Evolutionary conservation across 1,140 invertebrate genomes (phyloP), one percentile per base, ranked within the genome.

Genomic region (Orchestia grillus): DNA sequence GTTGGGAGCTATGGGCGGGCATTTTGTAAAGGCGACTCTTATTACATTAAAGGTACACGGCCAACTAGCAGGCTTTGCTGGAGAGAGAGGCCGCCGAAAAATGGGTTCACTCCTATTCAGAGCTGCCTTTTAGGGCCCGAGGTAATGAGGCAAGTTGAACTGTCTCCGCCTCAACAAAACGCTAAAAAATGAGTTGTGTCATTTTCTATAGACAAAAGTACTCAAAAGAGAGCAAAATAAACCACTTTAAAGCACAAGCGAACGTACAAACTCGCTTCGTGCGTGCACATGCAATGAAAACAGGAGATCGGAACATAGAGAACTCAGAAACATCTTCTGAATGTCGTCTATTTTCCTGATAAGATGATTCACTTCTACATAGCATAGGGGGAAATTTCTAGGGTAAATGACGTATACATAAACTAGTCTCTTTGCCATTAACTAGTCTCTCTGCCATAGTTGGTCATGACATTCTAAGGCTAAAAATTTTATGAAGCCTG

Each of bases 21-120:
- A 94, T 94, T 94, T 94, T 94, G 92, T 94, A 94, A 94, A 94
- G 92, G 92, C 92, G 92, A 94, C 92, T 94, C 92, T 94, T 94
- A 94, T 94, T 94, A 94, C 92, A 45, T 94, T 94, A 94, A 94
- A 94, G 92, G 92, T 47, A 94, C 43, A 94, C 36, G 92, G 44
- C 92, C 92, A 94, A 94, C 92, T 94, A 94, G 92, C 92, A 47
- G 44, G 92, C 92, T 40, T 47, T 45, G 92, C 92, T 94, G 8
- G 44, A 94, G 40, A 44, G 43, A n/a, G 44, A 44, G 41, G 41
- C 43, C 4, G 44, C 43, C 41, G 47, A 94, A 53, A 94, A 94
- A 94, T 94, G 43, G 92, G 43, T 47, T 44, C 43, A 45, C 92
- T 94, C 92, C 44, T 40, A 94, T 94, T 94, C 92, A 94, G 44